Evolutionary conservation across 2,888 invertebrate genomes (phyloP).

Genomic region (Amphipoea oculea): DNA sequence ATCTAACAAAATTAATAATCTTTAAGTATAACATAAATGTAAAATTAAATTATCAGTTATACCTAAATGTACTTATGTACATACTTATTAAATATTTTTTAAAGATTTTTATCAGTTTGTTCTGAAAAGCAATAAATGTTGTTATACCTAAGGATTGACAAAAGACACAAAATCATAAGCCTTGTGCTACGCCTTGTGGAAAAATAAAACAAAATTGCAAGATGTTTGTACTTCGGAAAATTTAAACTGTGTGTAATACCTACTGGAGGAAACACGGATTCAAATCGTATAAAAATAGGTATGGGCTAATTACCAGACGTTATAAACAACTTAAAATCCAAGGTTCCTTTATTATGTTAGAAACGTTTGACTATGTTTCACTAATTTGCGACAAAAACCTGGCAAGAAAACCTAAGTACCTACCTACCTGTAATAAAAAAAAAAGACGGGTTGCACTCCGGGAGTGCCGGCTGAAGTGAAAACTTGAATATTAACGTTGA

Average conservation of each 20-base stretch:
- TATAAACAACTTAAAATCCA: not conserved
- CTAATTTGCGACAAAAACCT: not conserved
- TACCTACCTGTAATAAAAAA: too few species aligned
- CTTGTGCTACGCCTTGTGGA: not conserved
- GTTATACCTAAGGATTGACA: not conserved
- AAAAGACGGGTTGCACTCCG: too few species aligned
- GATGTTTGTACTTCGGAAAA: too few species aligned
- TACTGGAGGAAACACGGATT: not conserved
- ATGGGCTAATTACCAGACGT: too few species aligned
- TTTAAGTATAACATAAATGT: constrained; percentile 52
- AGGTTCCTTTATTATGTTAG: not conserved
- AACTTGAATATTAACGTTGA: too few species aligned
- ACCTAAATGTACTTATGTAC: constrained; percentile 21
- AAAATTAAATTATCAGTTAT: constrained; percentile 59
- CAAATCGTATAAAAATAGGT: not conserved
- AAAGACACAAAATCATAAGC: not conserved
- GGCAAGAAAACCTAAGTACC: too few species aligned
- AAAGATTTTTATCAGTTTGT: constrained; percentile 43
- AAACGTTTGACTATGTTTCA: not conserved
- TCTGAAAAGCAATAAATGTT: constrained; percentile 27
- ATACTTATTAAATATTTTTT: constrained; percentile 7
- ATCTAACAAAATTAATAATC: constrained; percentile 57
- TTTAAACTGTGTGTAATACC: not conserved
- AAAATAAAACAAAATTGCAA: not conserved
- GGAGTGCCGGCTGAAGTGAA: too few species aligned